phyloP scores from a whole-genome alignment of 2,113 vertebrate species.

The Spheniscus mendiculus region DNA sequence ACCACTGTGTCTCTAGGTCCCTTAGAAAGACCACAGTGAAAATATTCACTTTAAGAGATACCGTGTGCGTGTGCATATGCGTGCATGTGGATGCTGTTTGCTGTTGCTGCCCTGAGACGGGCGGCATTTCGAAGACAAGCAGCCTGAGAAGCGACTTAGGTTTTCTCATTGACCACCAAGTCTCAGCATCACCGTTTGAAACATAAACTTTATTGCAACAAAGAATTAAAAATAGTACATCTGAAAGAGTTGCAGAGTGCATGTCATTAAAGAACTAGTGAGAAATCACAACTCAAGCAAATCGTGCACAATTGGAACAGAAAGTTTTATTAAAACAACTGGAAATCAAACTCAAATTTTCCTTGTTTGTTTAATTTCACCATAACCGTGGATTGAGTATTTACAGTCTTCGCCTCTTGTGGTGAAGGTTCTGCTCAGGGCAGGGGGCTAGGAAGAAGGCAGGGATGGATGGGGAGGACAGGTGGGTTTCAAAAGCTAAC shows the following conservation, averaged over 20 bases:
- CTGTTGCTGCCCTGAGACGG: not conserved
- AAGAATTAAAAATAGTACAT: slow-evolving; percentile 80
- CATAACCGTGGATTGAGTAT: slow-evolving; percentile 79
- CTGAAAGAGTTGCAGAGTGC: slow-evolving; percentile 43
- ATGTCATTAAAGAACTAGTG: slow-evolving; percentile 52
- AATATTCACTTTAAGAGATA: not conserved
- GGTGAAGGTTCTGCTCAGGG: slow-evolving; percentile 63
- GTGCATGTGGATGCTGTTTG: not conserved
- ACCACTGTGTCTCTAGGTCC: not conserved
- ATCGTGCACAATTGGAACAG: slow-evolving; percentile 70
- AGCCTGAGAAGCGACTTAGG: not conserved
- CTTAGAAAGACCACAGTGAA: not conserved
- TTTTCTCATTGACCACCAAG: slow-evolving; percentile 47
- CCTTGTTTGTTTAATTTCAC: slow-evolving; percentile 68
- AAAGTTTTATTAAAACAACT: slow-evolving; percentile 75
- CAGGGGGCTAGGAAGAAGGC: not conserved
- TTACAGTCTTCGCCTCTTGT: slow-evolving; percentile 78
- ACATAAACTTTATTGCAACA: slow-evolving; percentile 81
- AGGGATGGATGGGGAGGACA: not conserved
- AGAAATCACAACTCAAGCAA: slow-evolving; percentile 73
- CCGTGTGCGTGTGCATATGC: accelerated
- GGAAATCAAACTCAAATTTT: slow-evolving; percentile 70
- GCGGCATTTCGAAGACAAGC: not conserved
- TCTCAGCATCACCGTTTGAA: slow-evolving; percentile 68
- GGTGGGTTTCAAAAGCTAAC: slow-evolving; percentile 77